These are phyloP conservation scores for Crotophaga sulcirostris DNA, from an alignment of 2,113 vertebrate species.

Conservation along the genomic window DNA sequence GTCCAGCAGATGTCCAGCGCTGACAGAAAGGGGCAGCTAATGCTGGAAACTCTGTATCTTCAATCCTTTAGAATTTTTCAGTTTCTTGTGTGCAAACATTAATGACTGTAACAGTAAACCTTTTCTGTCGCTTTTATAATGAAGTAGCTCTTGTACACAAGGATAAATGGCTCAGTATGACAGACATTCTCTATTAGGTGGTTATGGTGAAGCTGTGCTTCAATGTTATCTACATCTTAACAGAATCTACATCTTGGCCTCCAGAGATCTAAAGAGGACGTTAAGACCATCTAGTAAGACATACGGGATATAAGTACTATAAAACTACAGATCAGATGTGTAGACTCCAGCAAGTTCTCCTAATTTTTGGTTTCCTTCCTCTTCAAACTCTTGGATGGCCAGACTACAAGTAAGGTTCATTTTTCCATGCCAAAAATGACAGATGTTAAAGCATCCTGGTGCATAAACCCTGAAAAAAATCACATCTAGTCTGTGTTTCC, in stretches of 20 bases:
- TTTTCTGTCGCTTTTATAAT: neutral
- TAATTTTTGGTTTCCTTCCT: neutral
- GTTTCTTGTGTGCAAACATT: neutral
- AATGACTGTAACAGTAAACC: neutral
- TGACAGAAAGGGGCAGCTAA: neutral
- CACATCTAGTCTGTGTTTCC: neutral
- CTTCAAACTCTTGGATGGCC: neutral
- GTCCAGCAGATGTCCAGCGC: neutral
- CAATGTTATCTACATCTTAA: rapidly evolving
- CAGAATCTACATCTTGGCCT: neutral
- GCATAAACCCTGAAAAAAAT: neutral
- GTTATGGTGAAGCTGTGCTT: neutral
- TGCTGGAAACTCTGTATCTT: neutral
- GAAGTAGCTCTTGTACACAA: neutral
- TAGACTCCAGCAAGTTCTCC: neutral
- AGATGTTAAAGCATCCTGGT: neutral
- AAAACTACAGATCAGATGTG: neutral
- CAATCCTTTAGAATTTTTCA: neutral
- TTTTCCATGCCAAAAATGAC: neutral
- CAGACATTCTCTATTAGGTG: neutral
- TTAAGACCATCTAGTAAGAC: neutral
- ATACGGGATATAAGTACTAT: neutral
- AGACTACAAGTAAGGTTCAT: neutral
- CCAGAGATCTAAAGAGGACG: neutral
- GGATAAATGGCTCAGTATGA: neutral